phyloP scores from a whole-genome alignment of 2,888 invertebrate species.

The Allolobophora icterica region DNA sequence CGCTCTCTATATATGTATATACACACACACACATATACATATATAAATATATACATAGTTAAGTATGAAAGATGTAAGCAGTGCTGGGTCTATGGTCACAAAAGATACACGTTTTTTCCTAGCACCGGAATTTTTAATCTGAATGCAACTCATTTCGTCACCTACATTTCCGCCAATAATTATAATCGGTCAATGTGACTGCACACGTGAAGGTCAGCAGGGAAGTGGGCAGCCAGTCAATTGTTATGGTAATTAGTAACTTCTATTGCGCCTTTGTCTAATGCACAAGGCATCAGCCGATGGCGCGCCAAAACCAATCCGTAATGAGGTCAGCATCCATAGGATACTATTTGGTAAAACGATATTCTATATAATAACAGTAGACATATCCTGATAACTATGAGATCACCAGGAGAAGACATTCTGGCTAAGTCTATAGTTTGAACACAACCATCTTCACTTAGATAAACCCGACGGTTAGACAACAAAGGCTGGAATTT shows the following conservation, averaged over 20 bases:
- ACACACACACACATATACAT: too few species aligned
- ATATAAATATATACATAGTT: too few species aligned
- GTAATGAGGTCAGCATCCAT: too few species aligned
- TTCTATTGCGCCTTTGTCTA: too few species aligned
- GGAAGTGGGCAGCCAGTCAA: too few species aligned
- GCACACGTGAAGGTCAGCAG: background rate
- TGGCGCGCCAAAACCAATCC: too few species aligned
- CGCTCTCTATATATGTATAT: background rate
- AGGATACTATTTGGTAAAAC: background rate
- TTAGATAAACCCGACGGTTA: background rate
- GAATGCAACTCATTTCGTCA: background rate
- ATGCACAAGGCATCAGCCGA: too few species aligned
- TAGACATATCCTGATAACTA: too few species aligned
- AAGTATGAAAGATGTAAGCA: background rate
- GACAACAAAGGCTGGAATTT: background rate
- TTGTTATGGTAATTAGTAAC: too few species aligned
- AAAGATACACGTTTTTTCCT: background rate
- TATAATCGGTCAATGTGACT: background rate
- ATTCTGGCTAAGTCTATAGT: background rate
- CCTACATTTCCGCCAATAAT: background rate
- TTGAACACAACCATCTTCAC: too few species aligned
- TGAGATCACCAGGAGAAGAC: background rate
- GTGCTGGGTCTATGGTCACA: background rate
- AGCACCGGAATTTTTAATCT: slow-evolving; percentile 19
- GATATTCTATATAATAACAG: background rate